phyloP scores from a whole-genome alignment of 2,797 vertebrate species.

The Merluccius polli region DNA sequence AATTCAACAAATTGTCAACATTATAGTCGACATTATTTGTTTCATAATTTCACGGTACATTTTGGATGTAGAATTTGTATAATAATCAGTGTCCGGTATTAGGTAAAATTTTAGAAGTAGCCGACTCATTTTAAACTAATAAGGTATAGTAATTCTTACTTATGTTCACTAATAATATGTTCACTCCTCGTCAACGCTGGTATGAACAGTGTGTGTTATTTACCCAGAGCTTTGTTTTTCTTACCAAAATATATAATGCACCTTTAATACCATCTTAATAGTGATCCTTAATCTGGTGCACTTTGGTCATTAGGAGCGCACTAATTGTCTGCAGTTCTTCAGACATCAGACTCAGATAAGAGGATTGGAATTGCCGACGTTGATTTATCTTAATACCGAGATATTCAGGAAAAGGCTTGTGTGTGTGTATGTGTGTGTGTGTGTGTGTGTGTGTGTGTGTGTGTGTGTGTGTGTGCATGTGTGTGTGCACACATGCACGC shows the following conservation, averaged over 20 bases:
- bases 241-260: conserved; percentile 7
- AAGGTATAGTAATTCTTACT: too few species aligned
- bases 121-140: too few species aligned
- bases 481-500: too few species aligned
- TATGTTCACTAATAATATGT: too few species aligned
- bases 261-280: neutral
- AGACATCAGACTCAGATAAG: conserved; percentile 70
- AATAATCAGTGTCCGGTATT: too few species aligned
- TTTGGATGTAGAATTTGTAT: neutral
- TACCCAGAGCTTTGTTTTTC: neutral
- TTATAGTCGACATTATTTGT: neutral
- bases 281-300: conserved; percentile 64
- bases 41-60: neutral
- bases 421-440: neutral
- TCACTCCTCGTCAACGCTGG: neutral
- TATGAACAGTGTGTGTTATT: neutral
- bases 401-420: conserved; percentile 27
- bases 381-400: conserved; percentile 49
- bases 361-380: conserved; percentile 61
- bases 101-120: too few species aligned
- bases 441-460: conserved; percentile 42
- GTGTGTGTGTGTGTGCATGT: conserved; percentile 15
- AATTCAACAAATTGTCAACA: neutral
- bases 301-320: conserved; percentile 65
- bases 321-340: conserved; percentile 68